These are phyloP conservation scores for Hemibagrus guttatus DNA, from an alignment of 2,797 vertebrate genomes.

Conservation along the genomic window DNA sequence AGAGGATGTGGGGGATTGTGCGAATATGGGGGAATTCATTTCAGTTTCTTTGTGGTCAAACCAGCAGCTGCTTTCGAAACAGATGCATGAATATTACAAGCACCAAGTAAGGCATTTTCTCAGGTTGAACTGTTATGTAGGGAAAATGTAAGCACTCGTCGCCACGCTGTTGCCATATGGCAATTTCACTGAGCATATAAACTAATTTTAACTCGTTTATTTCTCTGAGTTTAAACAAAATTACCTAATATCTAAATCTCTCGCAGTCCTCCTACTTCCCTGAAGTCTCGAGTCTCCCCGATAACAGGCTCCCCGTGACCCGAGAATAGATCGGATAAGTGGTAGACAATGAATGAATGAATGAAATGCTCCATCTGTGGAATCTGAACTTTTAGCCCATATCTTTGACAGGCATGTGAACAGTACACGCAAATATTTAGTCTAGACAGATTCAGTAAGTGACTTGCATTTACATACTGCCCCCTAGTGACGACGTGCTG, in stretches of 20 bases:
- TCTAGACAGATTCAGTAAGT: background rate
- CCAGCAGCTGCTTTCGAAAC: background rate
- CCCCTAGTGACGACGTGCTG: constrained; percentile 62
- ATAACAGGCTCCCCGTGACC: too few relatives aligned
- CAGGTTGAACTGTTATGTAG: background rate
- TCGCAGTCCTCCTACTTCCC: background rate
- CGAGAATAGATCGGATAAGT: too few relatives aligned
- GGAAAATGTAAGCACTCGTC: background rate
- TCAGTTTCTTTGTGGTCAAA: background rate
- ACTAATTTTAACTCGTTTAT: background rate
- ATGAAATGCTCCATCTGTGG: background rate
- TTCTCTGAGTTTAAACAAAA: background rate
- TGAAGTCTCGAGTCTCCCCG: background rate
- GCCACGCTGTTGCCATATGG: background rate
- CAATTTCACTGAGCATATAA: background rate
- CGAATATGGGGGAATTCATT: background rate
- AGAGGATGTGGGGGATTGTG: background rate
- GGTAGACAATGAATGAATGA: too few relatives aligned
- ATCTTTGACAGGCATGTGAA: background rate
- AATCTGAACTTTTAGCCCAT: background rate
- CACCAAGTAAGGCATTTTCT: background rate
- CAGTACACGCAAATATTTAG: background rate
- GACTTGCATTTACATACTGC: constrained; percentile 53
- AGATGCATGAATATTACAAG: background rate
- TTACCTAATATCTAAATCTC: background rate